Base-by-base conservation (phyloP, 2,797 vertebrate genomes). In the Pachyuromys duprasi region DNA sequence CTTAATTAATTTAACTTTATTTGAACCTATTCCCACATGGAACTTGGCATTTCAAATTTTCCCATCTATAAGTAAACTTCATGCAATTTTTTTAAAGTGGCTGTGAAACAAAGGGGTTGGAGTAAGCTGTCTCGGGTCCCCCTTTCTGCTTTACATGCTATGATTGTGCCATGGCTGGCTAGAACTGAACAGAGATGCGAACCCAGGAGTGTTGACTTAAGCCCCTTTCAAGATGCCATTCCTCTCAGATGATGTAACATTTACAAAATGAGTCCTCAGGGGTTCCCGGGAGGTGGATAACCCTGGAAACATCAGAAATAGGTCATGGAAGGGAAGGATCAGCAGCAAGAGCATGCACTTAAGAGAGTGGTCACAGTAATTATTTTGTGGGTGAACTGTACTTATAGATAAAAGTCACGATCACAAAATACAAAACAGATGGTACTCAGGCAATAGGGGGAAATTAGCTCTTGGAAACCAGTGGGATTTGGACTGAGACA, bases 351-450 rank as follows among this genome's bases (percentile, higher is more conserved):
- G 62, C 91, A 42, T 22, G 62, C 42, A 80, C 89, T 96, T 92
- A 89, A 75, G 82, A 97, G 83, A 96, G 55, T 95, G 97, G 92
- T 91, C 89, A 93, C 89, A 94, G 83, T 91, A 87, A 97, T 97
- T 97, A 94, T 92, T 95, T 94, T 95, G 92, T 96, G 96, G 95
- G 92, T 94, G 86, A 96, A 92, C 69, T 78, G 74, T 95, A 80
- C 94, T 96, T 97, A 90, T 0, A 96, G 97, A 95, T 97, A 96
- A 97, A 97, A 97, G 90, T 94, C 93, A 79, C 12, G 75, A 87
- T 83, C 86, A 55, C 94, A 96, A 98, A 97, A 95, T 96, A 69
- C 49, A 97, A 95, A 97, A 91, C 96, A 97, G 96, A 96, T 97
- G 96, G 95, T 94, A 74, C 36, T 63, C 76, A 90, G 74, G 91